phyloP scores from a whole-genome alignment of 2,113 vertebrate genomes.

The Emberiza fucata region DNA sequence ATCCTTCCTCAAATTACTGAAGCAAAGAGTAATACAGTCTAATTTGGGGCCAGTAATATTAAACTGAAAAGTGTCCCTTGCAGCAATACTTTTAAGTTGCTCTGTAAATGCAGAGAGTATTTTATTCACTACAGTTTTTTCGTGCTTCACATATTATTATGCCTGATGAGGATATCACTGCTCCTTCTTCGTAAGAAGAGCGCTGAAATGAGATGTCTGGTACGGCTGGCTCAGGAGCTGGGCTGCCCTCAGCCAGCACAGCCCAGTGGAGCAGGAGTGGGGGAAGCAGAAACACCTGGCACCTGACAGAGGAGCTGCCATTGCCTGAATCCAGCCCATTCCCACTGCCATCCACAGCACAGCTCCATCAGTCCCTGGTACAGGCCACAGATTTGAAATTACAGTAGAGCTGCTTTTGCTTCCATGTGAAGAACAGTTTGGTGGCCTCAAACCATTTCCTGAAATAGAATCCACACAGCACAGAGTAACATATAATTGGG shows the following conservation, averaged over 20 bases:
- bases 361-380: background rate
- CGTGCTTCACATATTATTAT: background rate
- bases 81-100: background rate
- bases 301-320: background rate
- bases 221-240: background rate
- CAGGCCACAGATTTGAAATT: background rate
- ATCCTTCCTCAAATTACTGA: background rate
- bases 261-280: background rate
- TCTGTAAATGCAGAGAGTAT: background rate
- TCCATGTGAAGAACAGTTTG: background rate
- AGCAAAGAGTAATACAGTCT: background rate
- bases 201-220: background rate
- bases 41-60: background rate
- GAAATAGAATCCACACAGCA: background rate
- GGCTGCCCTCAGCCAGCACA: background rate
- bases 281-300: background rate
- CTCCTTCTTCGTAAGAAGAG: background rate
- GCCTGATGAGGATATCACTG: background rate
- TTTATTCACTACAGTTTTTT: background rate
- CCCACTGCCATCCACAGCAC: fast-evolving
- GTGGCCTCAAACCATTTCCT: background rate
- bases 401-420: background rate
- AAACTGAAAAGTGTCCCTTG: background rate
- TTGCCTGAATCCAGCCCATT: background rate
- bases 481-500: background rate